Percentiles rank a stretch among this genome's conserved stretches.
phyloP scores from a whole-genome alignment of 2,797 vertebrate species.

The Triplophysa bombifrons region DNA sequence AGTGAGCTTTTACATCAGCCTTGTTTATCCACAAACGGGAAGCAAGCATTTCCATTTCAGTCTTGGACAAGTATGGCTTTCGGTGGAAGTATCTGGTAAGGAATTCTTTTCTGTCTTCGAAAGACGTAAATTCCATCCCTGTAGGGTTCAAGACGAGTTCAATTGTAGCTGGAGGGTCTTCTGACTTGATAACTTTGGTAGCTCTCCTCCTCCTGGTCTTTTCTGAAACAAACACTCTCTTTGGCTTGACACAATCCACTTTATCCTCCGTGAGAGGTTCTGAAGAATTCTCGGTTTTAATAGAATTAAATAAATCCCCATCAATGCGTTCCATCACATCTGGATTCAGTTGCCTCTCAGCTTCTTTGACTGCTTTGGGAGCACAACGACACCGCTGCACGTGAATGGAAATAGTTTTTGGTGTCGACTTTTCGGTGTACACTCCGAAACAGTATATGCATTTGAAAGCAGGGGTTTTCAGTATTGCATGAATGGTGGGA shows the following conservation, averaged over 20 bases:
- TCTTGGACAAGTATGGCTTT: conserved; percentile 83
- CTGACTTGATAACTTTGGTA: conserved; percentile 59
- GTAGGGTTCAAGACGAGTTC: conserved; percentile 76
- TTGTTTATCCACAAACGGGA: conserved; percentile 76
- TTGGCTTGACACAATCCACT: conserved; percentile 54
- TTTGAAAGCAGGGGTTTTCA: conserved; percentile 88
- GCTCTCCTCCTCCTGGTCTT: conserved; percentile 62
- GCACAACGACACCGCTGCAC: conserved; percentile 85
- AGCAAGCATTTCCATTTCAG: conserved; percentile 79
- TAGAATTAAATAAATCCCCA: conserved; percentile 32
- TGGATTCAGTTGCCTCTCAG: conserved; percentile 61
- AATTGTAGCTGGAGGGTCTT: conserved; percentile 60
- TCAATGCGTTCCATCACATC: conserved; percentile 48
- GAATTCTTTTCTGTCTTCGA: conserved; percentile 81
- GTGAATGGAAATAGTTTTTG: conserved; percentile 84
- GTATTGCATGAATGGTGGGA: conserved; percentile 83
- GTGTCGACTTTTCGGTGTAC: conserved; percentile 84
- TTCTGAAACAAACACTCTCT: conserved; percentile 67
- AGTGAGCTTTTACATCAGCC: conserved; percentile 81
- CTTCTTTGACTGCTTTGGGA: conserved; percentile 75
- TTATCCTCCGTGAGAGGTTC: conserved; percentile 23
- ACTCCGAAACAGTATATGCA: conserved; percentile 89
- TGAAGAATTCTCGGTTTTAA: conserved; percentile 30
- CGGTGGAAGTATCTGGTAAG: conserved; percentile 83
- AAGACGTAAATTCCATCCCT: conserved; percentile 73